Conservation (phyloP, 2,797 vertebrate species). For the Rhinatrema bivittatum region DNA sequence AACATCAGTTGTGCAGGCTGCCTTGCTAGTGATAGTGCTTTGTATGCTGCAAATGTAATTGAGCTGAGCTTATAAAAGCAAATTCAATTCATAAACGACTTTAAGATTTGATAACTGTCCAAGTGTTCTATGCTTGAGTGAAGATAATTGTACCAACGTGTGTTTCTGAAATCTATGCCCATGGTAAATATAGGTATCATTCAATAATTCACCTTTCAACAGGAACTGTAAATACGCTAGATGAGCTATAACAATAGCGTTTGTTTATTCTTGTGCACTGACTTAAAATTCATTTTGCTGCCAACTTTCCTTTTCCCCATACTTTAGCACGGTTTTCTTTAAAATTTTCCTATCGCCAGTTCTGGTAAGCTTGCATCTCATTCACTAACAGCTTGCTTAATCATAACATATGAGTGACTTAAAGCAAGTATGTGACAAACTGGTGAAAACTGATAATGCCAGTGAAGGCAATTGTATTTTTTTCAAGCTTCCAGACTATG, state of each 20-base stretch:
- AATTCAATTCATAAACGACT: slow-evolving; percentile 38
- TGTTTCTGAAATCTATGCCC: slow-evolving; percentile 21
- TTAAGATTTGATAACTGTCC: slow-evolving; percentile 33
- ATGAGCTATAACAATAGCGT: slow-evolving; percentile 19
- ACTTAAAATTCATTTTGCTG: slow-evolving; percentile 10
- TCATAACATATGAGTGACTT: no score
- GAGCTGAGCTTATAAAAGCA: slow-evolving; percentile 22
- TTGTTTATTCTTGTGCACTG: slow-evolving; percentile 14
- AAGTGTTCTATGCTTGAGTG: slow-evolving; percentile 14
- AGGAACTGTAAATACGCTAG: slow-evolving; percentile 16
- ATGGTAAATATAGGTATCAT: slow-evolving; percentile 19
- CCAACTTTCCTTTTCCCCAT: slow-evolving; percentile 1
- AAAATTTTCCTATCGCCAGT: slow-evolving; percentile 9
- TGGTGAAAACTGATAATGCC: no score
- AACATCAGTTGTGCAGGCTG: slow-evolving; percentile 16
- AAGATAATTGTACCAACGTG: slow-evolving; percentile 23
- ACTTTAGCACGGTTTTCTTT: slow-evolving; percentile 11
- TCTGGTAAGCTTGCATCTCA: neutral
- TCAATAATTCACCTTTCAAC: slow-evolving; percentile 30
- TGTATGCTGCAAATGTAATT: slow-evolving; percentile 21
- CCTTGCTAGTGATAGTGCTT: slow-evolving; percentile 17
- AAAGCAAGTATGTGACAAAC: no score
- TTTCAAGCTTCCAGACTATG: no score
- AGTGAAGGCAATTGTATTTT: no score
- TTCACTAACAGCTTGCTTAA: no score